These are phyloP conservation scores for Mesoligia furuncula DNA, from an alignment of 2,888 invertebrate genomes.

Conservation along the genomic window DNA sequence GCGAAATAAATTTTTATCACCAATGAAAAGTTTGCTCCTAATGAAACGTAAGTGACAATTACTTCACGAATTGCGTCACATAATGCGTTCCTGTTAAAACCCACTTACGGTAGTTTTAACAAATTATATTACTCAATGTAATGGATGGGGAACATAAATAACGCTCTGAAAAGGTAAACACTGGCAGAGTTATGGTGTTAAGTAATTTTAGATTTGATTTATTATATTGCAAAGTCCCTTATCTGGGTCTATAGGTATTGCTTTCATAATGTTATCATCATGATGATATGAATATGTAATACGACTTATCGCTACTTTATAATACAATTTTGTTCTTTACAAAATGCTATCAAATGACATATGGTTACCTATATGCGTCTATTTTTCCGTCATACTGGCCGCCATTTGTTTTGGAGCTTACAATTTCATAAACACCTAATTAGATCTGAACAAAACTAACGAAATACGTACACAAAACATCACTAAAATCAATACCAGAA, in stretches of 20 bases:
- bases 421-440: neutral
- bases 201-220: conserved; percentile 17
- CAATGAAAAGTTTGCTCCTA: conserved; percentile 18
- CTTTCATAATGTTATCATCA: conserved; percentile 15
- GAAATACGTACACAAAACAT: neutral
- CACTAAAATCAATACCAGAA: conserved; percentile 27
- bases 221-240: conserved; percentile 14
- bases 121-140: conserved; percentile 46
- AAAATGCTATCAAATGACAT: neutral
- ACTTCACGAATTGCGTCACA: conserved; percentile 35
- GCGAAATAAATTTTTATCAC: neutral
- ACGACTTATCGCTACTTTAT: neutral
- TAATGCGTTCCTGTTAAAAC: conserved; percentile 18
- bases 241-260: conserved; percentile 13
- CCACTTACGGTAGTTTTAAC: conserved; percentile 27
- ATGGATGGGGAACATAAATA: conserved; percentile 46
- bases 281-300: neutral
- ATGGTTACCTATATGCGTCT: neutral
- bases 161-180: conserved; percentile 35
- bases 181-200: neutral
- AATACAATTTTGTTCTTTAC: neutral
- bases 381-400: neutral
- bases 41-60: conserved; percentile 36
- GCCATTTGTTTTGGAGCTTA: neutral
- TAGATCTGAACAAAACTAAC: neutral